These are phyloP conservation scores for Pedionomus torquatus DNA, from an alignment of 2,113 vertebrate species.

Conservation along the genomic window DNA sequence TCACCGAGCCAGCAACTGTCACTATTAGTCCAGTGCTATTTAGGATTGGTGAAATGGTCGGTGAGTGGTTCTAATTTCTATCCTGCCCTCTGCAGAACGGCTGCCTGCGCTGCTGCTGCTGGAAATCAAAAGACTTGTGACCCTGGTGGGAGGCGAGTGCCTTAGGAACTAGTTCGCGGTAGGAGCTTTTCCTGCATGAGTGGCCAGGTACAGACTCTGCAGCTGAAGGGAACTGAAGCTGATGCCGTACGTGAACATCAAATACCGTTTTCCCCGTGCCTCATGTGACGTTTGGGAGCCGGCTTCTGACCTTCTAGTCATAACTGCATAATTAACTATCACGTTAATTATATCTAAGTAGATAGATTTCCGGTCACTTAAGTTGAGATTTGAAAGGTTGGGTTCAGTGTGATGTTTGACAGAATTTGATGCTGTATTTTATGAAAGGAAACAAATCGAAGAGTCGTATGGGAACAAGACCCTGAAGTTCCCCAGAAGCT, in stretches of 20 bases:
- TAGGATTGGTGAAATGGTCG: neutral
- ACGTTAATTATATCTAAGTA: neutral
- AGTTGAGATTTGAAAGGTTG: neutral
- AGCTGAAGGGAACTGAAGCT: neutral
- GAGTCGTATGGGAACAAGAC: neutral
- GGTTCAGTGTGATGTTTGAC: neutral
- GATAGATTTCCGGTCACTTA: neutral
- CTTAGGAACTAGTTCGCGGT: neutral
- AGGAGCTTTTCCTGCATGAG: neutral
- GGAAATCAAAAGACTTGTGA: neutral
- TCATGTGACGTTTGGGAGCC: neutral
- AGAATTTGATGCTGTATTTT: neutral
- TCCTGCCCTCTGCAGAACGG: neutral
- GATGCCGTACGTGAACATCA: neutral
- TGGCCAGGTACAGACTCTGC: neutral
- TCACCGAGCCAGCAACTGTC: neutral
- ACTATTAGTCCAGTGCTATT: neutral
- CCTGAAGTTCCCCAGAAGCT: neutral
- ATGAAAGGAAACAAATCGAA: neutral
- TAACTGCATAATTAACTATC: neutral
- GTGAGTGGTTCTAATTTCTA: accelerated
- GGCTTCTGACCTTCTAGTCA: neutral
- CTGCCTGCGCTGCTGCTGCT: neutral
- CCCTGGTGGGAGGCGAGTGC: neutral
- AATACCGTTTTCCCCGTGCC: neutral